Evolutionary conservation across 2,797 vertebrate species (phyloP), one percentile per base, ranked within the genome.

Genomic region (Echiichthys vipera): DNA sequence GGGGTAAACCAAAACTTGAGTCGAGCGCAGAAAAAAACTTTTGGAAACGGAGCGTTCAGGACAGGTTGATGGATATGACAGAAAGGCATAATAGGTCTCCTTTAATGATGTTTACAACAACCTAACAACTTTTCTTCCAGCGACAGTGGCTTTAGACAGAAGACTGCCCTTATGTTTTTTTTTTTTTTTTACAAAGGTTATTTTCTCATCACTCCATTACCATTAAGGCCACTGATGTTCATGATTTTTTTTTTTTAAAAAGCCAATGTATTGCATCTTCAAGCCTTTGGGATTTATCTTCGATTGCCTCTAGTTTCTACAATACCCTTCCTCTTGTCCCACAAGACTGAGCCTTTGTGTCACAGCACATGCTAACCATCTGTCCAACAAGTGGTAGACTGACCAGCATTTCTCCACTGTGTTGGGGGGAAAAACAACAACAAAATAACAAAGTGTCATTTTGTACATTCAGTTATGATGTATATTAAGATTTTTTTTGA

Each of bases 391-490:
- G 78, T 22, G 45, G 61, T 18, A 56, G 47, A 66, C 65, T 72
- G 76, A 77, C 72, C 74, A 74, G 72, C 77, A 71, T 77, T 34
- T 61, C 70, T 73, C 67, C 73, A 78, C 67, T 15, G 50, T 51
- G 68, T 56, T 40, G 34, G 37, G 12, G 10, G 3, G 3, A 7
- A 49, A 30, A 22, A 46, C 58, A 61, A 58, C 5, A 32, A 58
- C 4, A 40, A 71, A 74, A 67, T 8, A 75, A 65, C 12, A 67
- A 71, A 77, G n/a, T 27, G 57, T 42, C 29, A n/a, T 62, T 63
- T 78, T 49, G 24, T 84, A 91, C 87, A 91, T 92, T 90, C 89
- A 87, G 67, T 59, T 51, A 78, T 27, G 15, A 61, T 62, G 37
- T 51, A 27, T 45, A 27, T 53, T n/a, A 43, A 40, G 20, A 59